Evolutionary conservation across 2,797 vertebrate species (phyloP), one percentile per base, ranked within the genome.

Genomic region (Huso huso): DNA sequence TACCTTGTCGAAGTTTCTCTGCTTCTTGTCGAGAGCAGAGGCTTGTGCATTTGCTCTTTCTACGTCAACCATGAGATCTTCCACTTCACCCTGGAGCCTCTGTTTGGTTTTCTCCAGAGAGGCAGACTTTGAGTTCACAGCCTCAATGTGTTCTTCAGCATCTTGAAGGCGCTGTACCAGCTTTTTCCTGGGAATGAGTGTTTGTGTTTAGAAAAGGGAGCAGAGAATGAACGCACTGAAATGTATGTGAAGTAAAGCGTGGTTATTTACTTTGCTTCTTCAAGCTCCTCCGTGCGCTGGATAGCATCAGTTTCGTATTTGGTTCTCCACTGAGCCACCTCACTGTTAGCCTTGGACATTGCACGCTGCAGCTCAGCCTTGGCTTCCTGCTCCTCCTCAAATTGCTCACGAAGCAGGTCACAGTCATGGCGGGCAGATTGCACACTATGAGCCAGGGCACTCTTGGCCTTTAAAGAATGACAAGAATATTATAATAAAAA

Each of bases 101-200:
- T 84, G 84, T 68, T 86, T 87, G 55, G 84, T 87, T 68, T 88
- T 87, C 66, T 88, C 85, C 61, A 87, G 61, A 18, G 86, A 88
- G 0, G 81, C 71, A 0, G 84, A 86, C 66, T 84, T 90, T 2
- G 89, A 83, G 69, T 88, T 91, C 49, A 82, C 76, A 0, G 87
- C 80, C 66, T 91, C 89, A 2, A 75, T 87, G 66, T 84, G 85
- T 63, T 91, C 88, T 66, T 91, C 87, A 6, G 88, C 87, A 1
- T 90, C 85, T 77, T 91, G 88, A 48, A 91, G 83, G 48, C 83
- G 74, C 73, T 90, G 87, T 59, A 87, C 89, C 73, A 91, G 78
- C 72, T 90, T 91, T 77, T 89, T 91, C 78, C 90, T 91, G 78
- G 18, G 73, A 49, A 53, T 37, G 23, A 37, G 23, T 4, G 23